A percentile compares a stretch with the other conserved stretches of the same genome.
Evolutionary conservation across 2,797 vertebrate genomes (phyloP).

Genomic region (Bradypus variegatus): DNA sequence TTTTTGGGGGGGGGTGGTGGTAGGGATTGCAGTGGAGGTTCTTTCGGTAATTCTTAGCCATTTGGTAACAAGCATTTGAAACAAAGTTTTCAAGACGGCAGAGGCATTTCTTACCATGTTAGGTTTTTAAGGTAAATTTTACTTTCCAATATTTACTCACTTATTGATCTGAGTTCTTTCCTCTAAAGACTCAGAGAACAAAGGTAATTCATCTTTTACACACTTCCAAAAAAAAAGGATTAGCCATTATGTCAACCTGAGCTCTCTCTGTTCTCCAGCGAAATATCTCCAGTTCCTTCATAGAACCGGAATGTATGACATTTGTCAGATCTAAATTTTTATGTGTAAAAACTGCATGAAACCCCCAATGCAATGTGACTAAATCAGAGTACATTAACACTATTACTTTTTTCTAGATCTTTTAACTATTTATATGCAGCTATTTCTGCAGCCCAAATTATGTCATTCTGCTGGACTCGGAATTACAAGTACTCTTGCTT

Average conservation of each 20-base stretch:
- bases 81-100: slow-evolving; percentile 6
- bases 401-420: not conserved
- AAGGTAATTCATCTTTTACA: not conserved
- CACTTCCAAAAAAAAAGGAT: not conserved
- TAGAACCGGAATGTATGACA: too few relatives aligned
- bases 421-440: not conserved
- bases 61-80: not conserved
- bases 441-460: not conserved
- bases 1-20: not conserved
- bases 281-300: not conserved
- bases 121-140: not conserved
- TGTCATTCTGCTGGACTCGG: not conserved
- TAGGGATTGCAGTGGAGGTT: not conserved
- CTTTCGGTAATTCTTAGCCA: not conserved
- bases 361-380: not conserved
- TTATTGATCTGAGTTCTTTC: not conserved
- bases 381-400: not conserved
- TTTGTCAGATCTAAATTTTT: not conserved
- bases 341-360: not conserved
- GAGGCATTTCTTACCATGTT: not conserved
- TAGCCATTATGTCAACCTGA: not conserved
- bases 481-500: not conserved
- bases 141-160: not conserved
- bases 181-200: not conserved
- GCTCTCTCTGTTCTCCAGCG: not conserved